Evolutionary conservation across 2,888 invertebrate genomes (phyloP).

Genomic region (Nomada ruficornis): DNA sequence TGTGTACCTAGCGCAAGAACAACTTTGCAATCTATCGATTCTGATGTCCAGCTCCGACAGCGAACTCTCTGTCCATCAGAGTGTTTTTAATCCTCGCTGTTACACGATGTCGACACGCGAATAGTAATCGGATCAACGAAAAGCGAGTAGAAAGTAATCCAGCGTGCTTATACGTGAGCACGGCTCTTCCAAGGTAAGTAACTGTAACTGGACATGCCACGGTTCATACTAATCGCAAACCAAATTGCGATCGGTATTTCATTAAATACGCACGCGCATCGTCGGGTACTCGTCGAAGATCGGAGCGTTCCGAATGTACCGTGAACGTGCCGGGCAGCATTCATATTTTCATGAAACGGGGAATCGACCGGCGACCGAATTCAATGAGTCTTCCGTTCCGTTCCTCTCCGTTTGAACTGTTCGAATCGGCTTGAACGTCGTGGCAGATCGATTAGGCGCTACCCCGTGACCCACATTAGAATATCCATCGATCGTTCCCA

Average conservation of each 20-base stretch:
- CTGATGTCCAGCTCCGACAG: neutral
- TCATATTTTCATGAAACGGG: slow-evolving; percentile 11
- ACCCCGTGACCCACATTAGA: slow-evolving; percentile 3
- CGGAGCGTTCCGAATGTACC: slow-evolving; percentile 6
- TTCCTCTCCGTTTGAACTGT: neutral
- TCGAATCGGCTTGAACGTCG: neutral
- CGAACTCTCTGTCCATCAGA: neutral
- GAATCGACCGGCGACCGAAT: neutral
- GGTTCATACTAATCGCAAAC: slow-evolving; percentile 77
- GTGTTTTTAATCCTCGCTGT: neutral
- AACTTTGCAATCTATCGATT: neutral
- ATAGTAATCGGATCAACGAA: slow-evolving; percentile 40
- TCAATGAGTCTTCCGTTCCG: neutral
- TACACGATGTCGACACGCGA: neutral
- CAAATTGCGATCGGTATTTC: slow-evolving; percentile 73
- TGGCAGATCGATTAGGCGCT: neutral
- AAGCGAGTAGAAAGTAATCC: slow-evolving; percentile 41
- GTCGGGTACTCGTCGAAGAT: slow-evolving; percentile 14
- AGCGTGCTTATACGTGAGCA: slow-evolving; percentile 38
- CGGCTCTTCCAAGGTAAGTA: slow-evolving; percentile 68
- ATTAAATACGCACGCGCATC: slow-evolving; percentile 64
- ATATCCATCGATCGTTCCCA: neutral
- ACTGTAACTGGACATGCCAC: slow-evolving; percentile 72
- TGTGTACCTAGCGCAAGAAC: too few relatives aligned
- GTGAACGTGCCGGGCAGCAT: neutral